Evolutionary conservation across 2,113 vertebrate genomes (phyloP).

Genomic region (Protomyctophum bolini): DNA sequence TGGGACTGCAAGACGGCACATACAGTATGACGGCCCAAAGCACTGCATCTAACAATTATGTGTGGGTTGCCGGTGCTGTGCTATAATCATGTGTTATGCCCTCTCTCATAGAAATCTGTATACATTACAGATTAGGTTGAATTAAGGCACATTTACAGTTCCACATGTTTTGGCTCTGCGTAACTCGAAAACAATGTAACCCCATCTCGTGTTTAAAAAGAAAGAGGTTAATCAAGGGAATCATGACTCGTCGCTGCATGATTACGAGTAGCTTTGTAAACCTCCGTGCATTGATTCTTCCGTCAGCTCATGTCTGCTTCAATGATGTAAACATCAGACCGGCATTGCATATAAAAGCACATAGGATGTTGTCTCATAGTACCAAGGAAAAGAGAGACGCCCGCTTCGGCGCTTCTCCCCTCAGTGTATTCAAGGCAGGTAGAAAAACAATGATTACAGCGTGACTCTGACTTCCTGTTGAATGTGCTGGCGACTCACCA

Average conservation of each 20-base stretch:
- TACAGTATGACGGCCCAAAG: too few relatives aligned
- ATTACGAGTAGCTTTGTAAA: not conserved
- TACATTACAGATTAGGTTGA: too few relatives aligned
- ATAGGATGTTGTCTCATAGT: not conserved
- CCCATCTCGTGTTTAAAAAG: not conserved
- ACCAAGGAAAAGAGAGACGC: not conserved
- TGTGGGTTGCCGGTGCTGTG: too few relatives aligned
- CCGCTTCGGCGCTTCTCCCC: constrained; percentile 6
- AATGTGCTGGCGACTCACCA: constrained; percentile 80
- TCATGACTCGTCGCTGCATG: not conserved
- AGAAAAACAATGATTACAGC: constrained; percentile 7
- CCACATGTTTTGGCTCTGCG: too few relatives aligned
- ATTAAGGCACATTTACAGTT: too few relatives aligned
- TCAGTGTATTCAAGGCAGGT: constrained; percentile 1
- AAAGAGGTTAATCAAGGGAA: not conserved
- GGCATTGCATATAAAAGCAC: not conserved
- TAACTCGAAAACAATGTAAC: not conserved
- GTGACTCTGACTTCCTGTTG: not conserved
- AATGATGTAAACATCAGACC: constrained; percentile 4
- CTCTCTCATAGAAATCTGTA: too few relatives aligned
- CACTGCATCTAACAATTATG: too few relatives aligned
- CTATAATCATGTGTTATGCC: too few relatives aligned
- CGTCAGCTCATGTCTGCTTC: constrained; percentile 1
- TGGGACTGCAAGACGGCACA: too few relatives aligned
- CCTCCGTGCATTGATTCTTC: not conserved